Evolutionary conservation across 2,113 vertebrate genomes (phyloP).

Genomic region (Pelobates fuscus): DNA sequence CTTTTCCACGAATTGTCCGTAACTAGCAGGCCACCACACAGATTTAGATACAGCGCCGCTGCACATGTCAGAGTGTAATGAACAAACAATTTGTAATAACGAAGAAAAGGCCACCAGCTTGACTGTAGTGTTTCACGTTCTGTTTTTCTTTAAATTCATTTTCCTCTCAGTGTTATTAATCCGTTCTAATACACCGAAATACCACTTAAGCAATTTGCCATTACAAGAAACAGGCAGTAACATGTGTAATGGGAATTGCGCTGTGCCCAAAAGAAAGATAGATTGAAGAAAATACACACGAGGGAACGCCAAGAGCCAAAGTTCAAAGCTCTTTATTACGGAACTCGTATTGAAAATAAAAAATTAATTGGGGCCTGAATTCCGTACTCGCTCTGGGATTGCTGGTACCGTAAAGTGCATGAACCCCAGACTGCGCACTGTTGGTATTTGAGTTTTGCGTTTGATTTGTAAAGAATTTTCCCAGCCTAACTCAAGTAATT

Average conservation of each 20-base stretch:
- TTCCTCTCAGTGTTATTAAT: not conserved
- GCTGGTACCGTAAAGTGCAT: not conserved
- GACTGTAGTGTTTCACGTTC: not conserved
- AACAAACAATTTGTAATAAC: not conserved
- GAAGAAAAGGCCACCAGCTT: not conserved
- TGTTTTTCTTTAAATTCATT: not conserved
- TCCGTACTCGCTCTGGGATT: too few relatives aligned
- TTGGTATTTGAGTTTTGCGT: slow-evolving; percentile 1
- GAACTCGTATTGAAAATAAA: not conserved
- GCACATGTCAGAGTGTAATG: too few relatives aligned
- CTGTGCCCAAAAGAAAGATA: slow-evolving; percentile 14
- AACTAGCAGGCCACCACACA: too few relatives aligned
- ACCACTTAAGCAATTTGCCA: not conserved
- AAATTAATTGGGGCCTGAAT: not conserved
- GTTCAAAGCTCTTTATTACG: slow-evolving; percentile 13
- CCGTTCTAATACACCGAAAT: not conserved
- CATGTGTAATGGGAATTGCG: not conserved
- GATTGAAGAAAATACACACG: not conserved
- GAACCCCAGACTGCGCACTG: not conserved
- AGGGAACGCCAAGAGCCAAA: not conserved
- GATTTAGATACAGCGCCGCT: too few relatives aligned
- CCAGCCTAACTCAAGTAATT: slow-evolving; percentile 4
- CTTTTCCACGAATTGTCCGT: too few relatives aligned
- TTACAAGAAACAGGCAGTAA: not conserved
- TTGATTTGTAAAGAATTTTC: slow-evolving; percentile 12